These are phyloP conservation scores for Yponomeuta plumbellus DNA, from an alignment of 2,888 invertebrate genomes.

Conservation along the genomic window DNA sequence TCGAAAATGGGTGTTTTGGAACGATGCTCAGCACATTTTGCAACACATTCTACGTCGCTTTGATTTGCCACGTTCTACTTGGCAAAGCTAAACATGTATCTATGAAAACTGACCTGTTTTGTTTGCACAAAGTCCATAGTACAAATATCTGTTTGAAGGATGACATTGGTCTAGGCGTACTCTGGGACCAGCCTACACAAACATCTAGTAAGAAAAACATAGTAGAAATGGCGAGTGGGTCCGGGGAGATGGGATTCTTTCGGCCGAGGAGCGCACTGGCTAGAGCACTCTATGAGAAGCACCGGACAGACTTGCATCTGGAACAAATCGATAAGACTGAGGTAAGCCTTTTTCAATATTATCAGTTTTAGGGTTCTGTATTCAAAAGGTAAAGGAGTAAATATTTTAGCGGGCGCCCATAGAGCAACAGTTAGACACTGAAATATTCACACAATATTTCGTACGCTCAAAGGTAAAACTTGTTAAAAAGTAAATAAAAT, in stretches of 20 bases:
- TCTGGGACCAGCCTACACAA: background rate
- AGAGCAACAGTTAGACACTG: too few species aligned
- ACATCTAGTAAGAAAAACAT: slow-evolving; percentile 13
- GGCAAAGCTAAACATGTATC: slow-evolving; percentile 26
- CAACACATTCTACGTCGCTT: background rate
- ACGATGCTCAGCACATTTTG: background rate
- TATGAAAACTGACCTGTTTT: slow-evolving; percentile 40
- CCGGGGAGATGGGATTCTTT: slow-evolving; percentile 66
- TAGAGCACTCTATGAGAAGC: slow-evolving; percentile 83
- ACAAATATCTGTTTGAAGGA: slow-evolving; percentile 39
- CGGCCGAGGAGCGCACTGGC: slow-evolving; percentile 84
- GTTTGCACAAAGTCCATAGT: slow-evolving; percentile 45
- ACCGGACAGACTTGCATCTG: slow-evolving; percentile 81
- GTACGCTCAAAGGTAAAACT: too few species aligned
- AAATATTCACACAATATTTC: too few species aligned
- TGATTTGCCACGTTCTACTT: background rate
- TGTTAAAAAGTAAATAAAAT: too few species aligned
- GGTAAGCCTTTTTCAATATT: slow-evolving; percentile 64
- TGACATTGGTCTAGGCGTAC: slow-evolving; percentile 23
- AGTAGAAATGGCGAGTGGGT: slow-evolving; percentile 48
- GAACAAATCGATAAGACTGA: slow-evolving; percentile 81
- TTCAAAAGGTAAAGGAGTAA: too few species aligned
- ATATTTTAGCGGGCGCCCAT: too few species aligned
- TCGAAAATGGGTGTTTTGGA: background rate
- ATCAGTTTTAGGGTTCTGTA: too few species aligned